Conservation (phyloP, 1,140 invertebrate genomes). For the Saccostrea glomerata region DNA sequence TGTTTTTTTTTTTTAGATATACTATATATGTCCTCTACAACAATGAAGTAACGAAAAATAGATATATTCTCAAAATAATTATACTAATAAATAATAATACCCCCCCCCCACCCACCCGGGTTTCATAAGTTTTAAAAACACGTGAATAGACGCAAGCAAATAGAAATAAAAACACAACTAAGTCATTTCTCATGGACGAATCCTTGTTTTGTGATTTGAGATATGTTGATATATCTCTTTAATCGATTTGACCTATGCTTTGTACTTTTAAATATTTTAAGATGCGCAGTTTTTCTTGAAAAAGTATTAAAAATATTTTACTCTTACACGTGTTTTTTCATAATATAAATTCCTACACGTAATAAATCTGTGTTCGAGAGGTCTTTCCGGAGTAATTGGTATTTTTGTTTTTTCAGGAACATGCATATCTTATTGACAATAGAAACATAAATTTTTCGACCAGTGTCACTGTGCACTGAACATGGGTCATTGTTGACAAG, state of each 20-base stretch:
- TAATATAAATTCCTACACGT: neutral
- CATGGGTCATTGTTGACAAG: neutral
- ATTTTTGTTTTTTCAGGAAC: neutral
- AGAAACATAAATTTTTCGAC: neutral
- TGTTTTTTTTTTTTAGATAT: too few relatives aligned
- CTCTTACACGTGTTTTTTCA: neutral
- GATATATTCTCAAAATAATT: too few relatives aligned
- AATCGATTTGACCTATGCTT: neutral
- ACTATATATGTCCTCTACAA: too few relatives aligned
- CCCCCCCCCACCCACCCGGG: too few relatives aligned
- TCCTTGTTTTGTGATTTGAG: too few relatives aligned
- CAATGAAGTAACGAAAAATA: too few relatives aligned
- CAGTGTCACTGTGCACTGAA: neutral
- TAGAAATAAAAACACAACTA: too few relatives aligned
- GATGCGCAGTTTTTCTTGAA: neutral
- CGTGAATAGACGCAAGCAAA: too few relatives aligned
- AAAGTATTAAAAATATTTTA: neutral
- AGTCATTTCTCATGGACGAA: too few relatives aligned
- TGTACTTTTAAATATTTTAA: neutral
- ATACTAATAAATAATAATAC: too few relatives aligned
- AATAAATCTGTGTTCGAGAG: neutral
- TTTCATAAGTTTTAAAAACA: too few relatives aligned
- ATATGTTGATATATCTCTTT: neutral
- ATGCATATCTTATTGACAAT: neutral
- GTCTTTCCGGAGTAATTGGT: neutral